These are phyloP conservation scores for Anastrepha obliqua DNA, from an alignment of 1,140 invertebrate genomes.

Conservation along the genomic window DNA sequence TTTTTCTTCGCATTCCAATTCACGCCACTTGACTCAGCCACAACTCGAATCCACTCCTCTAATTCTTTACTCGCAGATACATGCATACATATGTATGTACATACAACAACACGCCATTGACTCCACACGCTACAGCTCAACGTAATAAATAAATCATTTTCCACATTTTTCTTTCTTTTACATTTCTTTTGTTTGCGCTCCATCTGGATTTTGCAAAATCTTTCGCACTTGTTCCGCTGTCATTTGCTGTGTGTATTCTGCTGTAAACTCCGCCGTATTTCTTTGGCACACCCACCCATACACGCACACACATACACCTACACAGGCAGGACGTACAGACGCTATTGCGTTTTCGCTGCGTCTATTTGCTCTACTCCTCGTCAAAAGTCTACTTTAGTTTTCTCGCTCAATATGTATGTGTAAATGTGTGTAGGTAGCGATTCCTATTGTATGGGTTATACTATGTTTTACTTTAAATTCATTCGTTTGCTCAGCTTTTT, in stretches of 20 bases:
- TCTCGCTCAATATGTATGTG: too few species aligned
- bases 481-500: background rate
- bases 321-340: background rate
- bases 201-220: conserved; percentile 32
- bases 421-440: background rate
- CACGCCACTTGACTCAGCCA: conserved; percentile 14
- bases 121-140: background rate
- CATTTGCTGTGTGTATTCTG: background rate
- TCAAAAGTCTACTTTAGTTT: background rate
- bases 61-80: background rate
- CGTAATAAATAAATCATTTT: conserved; percentile 47
- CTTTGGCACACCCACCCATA: too few species aligned
- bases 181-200: background rate
- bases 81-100: background rate
- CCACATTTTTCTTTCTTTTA: background rate
- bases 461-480: background rate
- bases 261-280: background rate
- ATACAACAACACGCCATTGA: background rate
- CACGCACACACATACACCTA: background rate
- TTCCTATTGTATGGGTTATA: background rate
- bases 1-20: background rate
- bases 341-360: background rate
- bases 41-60: background rate
- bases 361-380: background rate
- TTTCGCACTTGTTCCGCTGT: conserved; percentile 20